These are phyloP conservation scores for Hippoglossus hippoglossus DNA, from an alignment of 2,797 vertebrate genomes.

Conservation along the genomic window DNA sequence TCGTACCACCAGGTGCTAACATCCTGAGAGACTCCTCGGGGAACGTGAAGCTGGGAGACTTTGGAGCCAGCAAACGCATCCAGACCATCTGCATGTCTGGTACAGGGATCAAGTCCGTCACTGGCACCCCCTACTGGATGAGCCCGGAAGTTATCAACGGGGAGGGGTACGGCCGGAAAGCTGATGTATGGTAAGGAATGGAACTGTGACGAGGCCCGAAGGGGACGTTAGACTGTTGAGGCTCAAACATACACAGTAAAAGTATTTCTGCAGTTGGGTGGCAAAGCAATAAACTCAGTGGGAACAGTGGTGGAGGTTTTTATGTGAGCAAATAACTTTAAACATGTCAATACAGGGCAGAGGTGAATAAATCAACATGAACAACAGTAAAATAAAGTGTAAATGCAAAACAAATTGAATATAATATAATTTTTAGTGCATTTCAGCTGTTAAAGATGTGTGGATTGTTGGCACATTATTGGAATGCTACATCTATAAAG, in stretches of 20 bases:
- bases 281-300: not conserved
- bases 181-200: constrained; percentile 90
- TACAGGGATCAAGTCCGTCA: constrained; percentile 94
- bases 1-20: constrained; percentile 88
- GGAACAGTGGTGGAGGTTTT: not conserved
- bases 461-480: not conserved
- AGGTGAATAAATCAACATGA: not conserved
- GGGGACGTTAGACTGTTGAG: constrained; percentile 3
- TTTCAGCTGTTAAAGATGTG: not conserved
- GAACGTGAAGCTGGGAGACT: constrained; percentile 95
- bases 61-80: constrained; percentile 94
- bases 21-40: constrained; percentile 93
- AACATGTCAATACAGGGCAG: not conserved
- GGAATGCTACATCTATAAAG: too few species aligned
- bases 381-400: not conserved
- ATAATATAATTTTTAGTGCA: too few species aligned
- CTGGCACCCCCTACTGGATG: constrained; percentile 97
- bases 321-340: not conserved
- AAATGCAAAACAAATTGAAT: too few species aligned
- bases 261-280: not conserved
- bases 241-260: constrained; percentile 8
- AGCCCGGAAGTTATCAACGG: constrained; percentile 95
- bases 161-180: constrained; percentile 93
- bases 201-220: constrained; percentile 24
- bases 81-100: constrained; percentile 97